Conservation (phyloP, 2,113 vertebrate species). For the Eubucco bourcierii region DNA sequence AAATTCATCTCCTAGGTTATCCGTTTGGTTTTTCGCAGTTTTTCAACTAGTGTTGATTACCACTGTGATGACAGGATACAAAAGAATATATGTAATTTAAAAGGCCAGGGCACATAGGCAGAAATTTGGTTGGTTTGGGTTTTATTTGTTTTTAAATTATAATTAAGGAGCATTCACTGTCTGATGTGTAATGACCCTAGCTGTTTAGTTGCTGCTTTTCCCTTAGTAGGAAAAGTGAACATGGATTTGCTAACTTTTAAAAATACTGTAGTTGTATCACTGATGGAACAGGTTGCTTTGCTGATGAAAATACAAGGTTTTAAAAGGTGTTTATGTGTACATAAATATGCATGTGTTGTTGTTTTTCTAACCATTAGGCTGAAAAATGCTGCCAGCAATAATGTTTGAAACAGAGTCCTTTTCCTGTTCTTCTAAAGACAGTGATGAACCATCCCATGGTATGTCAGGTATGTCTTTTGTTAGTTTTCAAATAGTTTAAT, state of each 20-base stretch:
- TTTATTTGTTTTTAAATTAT: background rate
- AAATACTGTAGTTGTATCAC: background rate
- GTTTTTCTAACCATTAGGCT: conserved; percentile 49
- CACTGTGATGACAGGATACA: background rate
- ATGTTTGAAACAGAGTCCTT: conserved; percentile 42
- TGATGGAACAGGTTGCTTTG: background rate
- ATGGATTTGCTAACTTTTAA: background rate
- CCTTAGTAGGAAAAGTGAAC: background rate
- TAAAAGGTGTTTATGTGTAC: background rate
- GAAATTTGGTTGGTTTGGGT: background rate
- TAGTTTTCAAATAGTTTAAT: background rate
- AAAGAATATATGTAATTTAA: background rate
- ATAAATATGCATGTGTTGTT: background rate
- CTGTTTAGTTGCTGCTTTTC: background rate
- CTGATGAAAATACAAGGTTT: background rate
- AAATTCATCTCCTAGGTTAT: background rate
- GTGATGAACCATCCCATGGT: background rate
- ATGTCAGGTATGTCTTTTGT: background rate
- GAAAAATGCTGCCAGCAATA: background rate
- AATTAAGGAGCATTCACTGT: background rate
- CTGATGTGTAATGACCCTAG: background rate
- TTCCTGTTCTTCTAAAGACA: background rate
- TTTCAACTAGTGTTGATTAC: background rate
- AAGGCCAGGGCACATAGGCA: background rate
- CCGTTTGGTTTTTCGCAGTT: background rate